phyloP scores from a whole-genome alignment of 2,888 invertebrate species.

The Limnephilus lunatus region DNA sequence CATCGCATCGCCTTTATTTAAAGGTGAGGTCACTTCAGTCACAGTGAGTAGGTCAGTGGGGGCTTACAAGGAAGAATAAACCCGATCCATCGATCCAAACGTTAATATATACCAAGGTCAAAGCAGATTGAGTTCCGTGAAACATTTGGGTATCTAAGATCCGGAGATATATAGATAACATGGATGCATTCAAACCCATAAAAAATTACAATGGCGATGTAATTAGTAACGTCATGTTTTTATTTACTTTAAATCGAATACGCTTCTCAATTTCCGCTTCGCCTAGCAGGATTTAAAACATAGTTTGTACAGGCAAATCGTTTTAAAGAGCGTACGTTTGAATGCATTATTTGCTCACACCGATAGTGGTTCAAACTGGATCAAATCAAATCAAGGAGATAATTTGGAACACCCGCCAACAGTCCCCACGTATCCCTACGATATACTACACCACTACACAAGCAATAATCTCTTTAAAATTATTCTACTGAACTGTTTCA shows the following conservation, averaged over 20 bases:
- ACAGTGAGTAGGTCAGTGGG: slow-evolving; percentile 2
- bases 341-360: no score
- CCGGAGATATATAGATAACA: background rate
- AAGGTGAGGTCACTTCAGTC: background rate
- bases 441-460: no score
- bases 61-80: background rate
- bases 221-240: background rate
- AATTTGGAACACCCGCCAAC: no score
- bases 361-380: no score
- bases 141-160: background rate
- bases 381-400: no score
- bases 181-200: background rate
- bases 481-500: no score
- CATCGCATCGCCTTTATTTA: background rate
- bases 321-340: no score
- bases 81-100: background rate
- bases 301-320: no score
- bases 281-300: background rate
- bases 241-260: background rate
- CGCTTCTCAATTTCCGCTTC: background rate
- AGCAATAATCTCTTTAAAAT: no score
- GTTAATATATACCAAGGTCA: background rate
- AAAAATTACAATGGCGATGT: background rate
- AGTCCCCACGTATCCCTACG: no score
- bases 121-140: background rate